Conservation (phyloP, 2,113 vertebrate species). For the Pachypanchax playfairii region DNA sequence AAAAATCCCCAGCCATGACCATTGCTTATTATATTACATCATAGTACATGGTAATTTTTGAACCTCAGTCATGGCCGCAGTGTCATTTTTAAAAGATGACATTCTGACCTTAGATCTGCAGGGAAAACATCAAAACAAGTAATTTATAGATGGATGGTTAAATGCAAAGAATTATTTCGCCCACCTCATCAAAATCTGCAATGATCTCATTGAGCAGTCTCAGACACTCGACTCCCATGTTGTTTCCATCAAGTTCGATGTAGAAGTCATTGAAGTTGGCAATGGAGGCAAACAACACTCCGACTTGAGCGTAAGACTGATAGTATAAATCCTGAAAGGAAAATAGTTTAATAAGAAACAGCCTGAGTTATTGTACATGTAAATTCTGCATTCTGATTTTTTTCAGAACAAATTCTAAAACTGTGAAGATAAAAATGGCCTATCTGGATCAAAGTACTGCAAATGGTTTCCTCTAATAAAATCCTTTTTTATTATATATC, state of each 20-base stretch:
- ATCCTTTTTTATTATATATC: too few relatives aligned
- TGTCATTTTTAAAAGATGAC: slow-evolving; percentile 39
- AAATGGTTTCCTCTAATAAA: too few relatives aligned
- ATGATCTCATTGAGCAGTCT: slow-evolving; percentile 98
- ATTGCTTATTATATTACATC: slow-evolving; percentile 45
- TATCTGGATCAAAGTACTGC: too few relatives aligned
- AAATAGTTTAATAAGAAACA: background rate
- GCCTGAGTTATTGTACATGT: too few relatives aligned
- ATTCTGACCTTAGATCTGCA: slow-evolving; percentile 3
- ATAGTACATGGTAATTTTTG: slow-evolving; percentile 50
- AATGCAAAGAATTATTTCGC: slow-evolving; percentile 21
- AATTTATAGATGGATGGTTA: slow-evolving; percentile 27
- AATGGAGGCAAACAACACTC: slow-evolving; percentile 98
- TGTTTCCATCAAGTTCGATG: slow-evolving; percentile 98
- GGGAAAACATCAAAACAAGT: slow-evolving; percentile 3
- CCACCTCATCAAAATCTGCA: slow-evolving; percentile 97
- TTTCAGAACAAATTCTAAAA: too few relatives aligned
- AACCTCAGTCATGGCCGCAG: slow-evolving; percentile 34
- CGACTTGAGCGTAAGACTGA: slow-evolving; percentile 97
- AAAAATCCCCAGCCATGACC: slow-evolving; percentile 51
- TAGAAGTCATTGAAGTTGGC: slow-evolving; percentile 99
- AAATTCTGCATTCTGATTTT: too few relatives aligned
- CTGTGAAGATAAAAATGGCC: too few relatives aligned
- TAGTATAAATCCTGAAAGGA: slow-evolving; percentile 92
- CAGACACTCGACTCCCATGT: slow-evolving; percentile 99